Base-by-base conservation (phyloP, 2,888 invertebrate species). In the Teinopalpus imperialis region DNA sequence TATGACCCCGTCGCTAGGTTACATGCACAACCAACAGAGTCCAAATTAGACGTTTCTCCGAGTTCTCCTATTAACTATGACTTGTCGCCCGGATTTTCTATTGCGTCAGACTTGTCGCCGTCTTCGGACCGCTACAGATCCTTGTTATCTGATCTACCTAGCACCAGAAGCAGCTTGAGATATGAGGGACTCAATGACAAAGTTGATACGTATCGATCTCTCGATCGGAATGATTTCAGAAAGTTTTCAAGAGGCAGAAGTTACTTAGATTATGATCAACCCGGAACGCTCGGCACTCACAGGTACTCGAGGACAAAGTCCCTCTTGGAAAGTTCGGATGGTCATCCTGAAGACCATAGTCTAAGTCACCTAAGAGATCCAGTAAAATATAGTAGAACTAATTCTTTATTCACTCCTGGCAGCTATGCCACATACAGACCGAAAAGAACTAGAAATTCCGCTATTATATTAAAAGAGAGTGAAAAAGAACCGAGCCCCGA, bases 361-460 rank as follows among this genome's bases (percentile, higher is more conserved):
- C 65, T 77, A 26, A 60, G 68, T 36, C 66, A 69, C 47, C 59
- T 77, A 31, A 74, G 81, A 58, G 86, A 86, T 52, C 75, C 82
- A 34, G 77, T 69, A 30, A 86, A 81, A 62, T 89, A 88, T 55
- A 83, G 74, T 51, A 70, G 89, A 59, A 86, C 89, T 3, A 66
- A 87, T 54, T 89, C 89, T 21, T 76, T 89, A 73, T 87, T 86
- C 57, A 78, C 89, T 7, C 89, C 89, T 30, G 88, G 89, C 41
- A 88, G 70, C 58, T 89, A 89, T 60, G 88, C 89, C 46, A 89
- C 89, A 12, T 89, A 87, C 59, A 74, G 89, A 54, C 89, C 89
- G 23, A 86, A 85, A 56, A 74, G 81, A 61, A 87, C 82, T 30
- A 76, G 81, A 55, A 89, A 89, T 59, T 81, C 89, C 13, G 89